Evolutionary conservation across 1,140 invertebrate species (phyloP), one percentile per base, ranked within the genome.

Genomic region (Parasteatoda tepidariorum): DNA sequence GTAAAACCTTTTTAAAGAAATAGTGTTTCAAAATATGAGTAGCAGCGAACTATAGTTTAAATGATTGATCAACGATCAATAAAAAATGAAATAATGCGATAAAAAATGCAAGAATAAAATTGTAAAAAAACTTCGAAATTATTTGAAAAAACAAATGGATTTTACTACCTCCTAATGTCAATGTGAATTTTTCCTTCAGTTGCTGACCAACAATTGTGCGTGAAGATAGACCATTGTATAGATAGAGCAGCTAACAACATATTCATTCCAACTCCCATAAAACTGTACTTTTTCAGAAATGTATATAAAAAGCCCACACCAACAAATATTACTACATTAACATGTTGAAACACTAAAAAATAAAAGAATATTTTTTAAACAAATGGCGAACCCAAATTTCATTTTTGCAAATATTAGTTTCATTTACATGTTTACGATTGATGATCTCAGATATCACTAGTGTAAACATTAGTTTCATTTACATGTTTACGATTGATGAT

Each of bases 281-380:
- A 97, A 30, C 95, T 94, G 88, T 98, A 98, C 85, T 93, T 92
- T 87, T 94, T 94, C 24, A 98, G 89, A 88, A 98, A 99, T 0
- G 96, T 97, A 96, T 98, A 98, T 78, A 98, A 90, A 87, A 97
- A 98, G 0, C 96, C 97, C 87, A 99, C 98, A 84, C 97, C 97
- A 86, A 98, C 92, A 90, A 97, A 98, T 87, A 99, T 97, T 97
- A 99, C 98, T 4, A 97, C 95, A 89, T 98, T 96, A 0, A 97
- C 93, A 89, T 97, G 96, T 91, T 98, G 95, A 88, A 97, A 98
- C 90, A 96, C 95, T 81, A 26, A 0, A 6, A 31, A 13, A 7
- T 31, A 1, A 7, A 41, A 41, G 18, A 70, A 30, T 62, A 26
- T 61, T 41, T 57, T 9, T 73, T 38, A 67, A 15, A 7, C 24